Percentiles rank a stretch among this genome's conserved stretches.
These are phyloP conservation scores for Nectonema munidae DNA, from an alignment of 2,888 invertebrate genomes.

Conservation along the genomic window DNA sequence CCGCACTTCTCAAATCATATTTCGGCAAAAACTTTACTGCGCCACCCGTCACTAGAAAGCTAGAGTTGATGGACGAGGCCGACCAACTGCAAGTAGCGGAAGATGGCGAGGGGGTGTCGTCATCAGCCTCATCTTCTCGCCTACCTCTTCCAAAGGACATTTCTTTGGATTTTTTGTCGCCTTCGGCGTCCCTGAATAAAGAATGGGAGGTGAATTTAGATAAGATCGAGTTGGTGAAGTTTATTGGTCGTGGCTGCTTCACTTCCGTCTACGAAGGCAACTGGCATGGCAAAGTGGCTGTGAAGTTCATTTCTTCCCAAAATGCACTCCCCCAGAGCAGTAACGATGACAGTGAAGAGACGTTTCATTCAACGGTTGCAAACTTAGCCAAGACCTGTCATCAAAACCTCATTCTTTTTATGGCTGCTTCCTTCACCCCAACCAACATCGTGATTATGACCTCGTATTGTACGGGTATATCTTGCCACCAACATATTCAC, in stretches of 20 bases:
- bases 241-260: not conserved
- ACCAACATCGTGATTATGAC: slow-evolving; percentile 81
- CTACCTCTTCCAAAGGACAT: too few species aligned
- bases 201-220: too few species aligned
- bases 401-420: slow-evolving; percentile 84
- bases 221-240: slow-evolving; percentile 22
- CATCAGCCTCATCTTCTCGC: too few species aligned
- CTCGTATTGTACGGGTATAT: slow-evolving; percentile 24
- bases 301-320: slow-evolving; percentile 35
- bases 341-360: not conserved
- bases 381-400: slow-evolving; percentile 78
- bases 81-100: too few species aligned
- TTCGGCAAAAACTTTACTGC: too few species aligned
- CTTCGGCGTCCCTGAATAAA: too few species aligned
- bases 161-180: too few species aligned
- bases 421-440: slow-evolving; percentile 97
- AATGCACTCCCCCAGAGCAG: not conserved
- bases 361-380: not conserved
- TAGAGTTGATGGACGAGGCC: too few species aligned
- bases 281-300: slow-evolving; percentile 92
- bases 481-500: slow-evolving; percentile 93
- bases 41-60: too few species aligned
- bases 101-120: too few species aligned
- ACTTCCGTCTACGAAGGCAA: slow-evolving; percentile 33
- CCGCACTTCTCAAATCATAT: too few species aligned